A percentile compares a stretch with the other conserved stretches of the same genome.
These are phyloP conservation scores for Cryptotermes secundus DNA, from an alignment of 1,140 invertebrate species.

Conservation along the genomic window DNA sequence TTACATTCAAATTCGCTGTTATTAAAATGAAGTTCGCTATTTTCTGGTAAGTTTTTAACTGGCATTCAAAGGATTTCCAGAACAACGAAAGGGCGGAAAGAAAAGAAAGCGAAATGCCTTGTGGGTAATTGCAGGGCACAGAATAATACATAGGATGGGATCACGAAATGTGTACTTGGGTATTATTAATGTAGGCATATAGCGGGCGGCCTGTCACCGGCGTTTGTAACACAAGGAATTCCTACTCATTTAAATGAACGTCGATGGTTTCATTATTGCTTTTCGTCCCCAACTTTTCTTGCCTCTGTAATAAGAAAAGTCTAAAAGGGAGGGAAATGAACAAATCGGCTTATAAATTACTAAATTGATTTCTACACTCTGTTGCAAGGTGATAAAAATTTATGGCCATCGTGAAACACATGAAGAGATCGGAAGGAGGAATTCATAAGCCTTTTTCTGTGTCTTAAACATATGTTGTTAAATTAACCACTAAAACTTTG, in stretches of 20 bases:
- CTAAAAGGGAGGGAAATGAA: not conserved
- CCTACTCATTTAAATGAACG: conserved; percentile 1
- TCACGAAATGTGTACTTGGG: not conserved
- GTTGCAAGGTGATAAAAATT: conserved; percentile 1
- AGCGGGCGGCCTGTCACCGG: not conserved
- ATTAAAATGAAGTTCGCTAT: too few species aligned
- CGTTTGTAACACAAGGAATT: conserved; percentile 12
- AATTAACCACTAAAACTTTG: not conserved
- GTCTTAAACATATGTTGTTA: not conserved
- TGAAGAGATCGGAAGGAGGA: not conserved
- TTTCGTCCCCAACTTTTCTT: not conserved
- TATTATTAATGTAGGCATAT: not conserved
- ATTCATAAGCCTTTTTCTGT: not conserved
- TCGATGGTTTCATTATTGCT: not conserved
- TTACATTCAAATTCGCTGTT: too few species aligned
- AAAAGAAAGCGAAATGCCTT: not conserved
- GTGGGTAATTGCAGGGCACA: not conserved
- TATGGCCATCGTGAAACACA: not conserved
- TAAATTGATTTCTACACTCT: conserved; percentile 7
- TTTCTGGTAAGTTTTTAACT: not conserved
- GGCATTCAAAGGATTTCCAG: not conserved
- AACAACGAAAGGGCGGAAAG: not conserved
- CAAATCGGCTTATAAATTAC: not conserved
- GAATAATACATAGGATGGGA: not conserved
- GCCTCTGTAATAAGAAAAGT: not conserved